Percentiles rank a stretch among this genome's conserved stretches.
Conservation (phyloP, 2,888 invertebrate species). For the Drosophila neonasuta region DNA sequence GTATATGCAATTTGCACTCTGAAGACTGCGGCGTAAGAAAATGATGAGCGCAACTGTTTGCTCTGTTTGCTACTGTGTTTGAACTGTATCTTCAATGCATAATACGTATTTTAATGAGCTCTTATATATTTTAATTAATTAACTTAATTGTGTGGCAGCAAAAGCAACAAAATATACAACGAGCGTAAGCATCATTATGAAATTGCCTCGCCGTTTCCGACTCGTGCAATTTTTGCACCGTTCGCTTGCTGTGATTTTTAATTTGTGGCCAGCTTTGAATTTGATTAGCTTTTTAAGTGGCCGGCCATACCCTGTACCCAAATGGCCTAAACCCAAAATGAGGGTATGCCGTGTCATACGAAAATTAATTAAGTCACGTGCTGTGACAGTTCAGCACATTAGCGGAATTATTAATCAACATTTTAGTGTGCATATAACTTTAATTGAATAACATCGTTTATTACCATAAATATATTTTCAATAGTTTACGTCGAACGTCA, state of each 20-base stretch:
- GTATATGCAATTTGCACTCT: slow-evolving; percentile 32
- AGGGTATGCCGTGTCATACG: neutral
- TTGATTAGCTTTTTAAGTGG: slow-evolving; percentile 38
- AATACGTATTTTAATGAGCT: slow-evolving; percentile 58
- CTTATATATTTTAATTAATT: slow-evolving; percentile 65
- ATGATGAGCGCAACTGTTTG: slow-evolving; percentile 29
- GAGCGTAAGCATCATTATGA: slow-evolving; percentile 42
- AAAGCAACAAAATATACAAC: slow-evolving; percentile 16
- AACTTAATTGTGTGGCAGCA: slow-evolving; percentile 50
- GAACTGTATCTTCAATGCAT: slow-evolving; percentile 18
- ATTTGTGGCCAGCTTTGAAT: slow-evolving; percentile 43
- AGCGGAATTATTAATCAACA: no score
- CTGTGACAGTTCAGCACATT: neutral
- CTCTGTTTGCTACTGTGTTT: slow-evolving; percentile 28
- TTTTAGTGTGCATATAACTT: no score
- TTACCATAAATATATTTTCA: no score
- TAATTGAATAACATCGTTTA: no score
- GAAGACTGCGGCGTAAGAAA: slow-evolving; percentile 29
- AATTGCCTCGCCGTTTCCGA: slow-evolving; percentile 37
- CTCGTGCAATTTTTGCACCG: slow-evolving; percentile 41
- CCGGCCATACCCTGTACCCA: neutral
- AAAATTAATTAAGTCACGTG: neutral
- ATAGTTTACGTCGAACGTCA: no score
- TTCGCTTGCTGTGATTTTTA: slow-evolving; percentile 52
- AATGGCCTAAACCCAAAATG: neutral